Evolutionary conservation across 2,797 vertebrate species (phyloP).

Genomic region (Catharus ustulatus): DNA sequence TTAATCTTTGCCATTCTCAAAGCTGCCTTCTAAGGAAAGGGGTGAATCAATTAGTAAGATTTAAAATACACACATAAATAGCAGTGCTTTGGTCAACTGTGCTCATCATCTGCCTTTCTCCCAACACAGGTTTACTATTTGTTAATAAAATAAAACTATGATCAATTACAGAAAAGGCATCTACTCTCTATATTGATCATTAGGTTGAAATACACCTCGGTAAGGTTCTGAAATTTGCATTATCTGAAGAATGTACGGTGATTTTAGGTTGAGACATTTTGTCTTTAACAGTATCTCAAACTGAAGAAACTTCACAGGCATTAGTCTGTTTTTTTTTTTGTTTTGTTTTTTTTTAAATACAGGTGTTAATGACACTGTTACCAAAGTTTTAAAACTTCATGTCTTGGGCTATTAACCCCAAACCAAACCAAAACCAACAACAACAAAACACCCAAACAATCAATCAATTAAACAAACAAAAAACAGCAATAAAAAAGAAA

Average conservation of each 20-base stretch:
- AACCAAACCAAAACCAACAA: neutral
- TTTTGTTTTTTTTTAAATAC: neutral
- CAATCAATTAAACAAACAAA: neutral
- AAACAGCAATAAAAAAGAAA: neutral
- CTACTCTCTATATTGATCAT: constrained; percentile 6
- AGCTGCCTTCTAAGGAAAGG: neutral
- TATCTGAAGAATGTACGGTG: neutral
- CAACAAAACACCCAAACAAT: neutral
- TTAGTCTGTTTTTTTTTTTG: neutral
- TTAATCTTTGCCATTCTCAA: neutral
- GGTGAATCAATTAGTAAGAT: neutral
- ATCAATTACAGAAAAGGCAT: constrained; percentile 31
- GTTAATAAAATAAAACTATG: neutral
- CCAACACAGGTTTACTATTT: neutral
- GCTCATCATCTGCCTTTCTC: constrained; percentile 10
- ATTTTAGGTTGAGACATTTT: neutral
- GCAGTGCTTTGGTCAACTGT: constrained; percentile 26
- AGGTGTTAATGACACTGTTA: neutral
- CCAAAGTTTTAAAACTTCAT: neutral
- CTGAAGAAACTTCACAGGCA: neutral
- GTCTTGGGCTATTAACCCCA: neutral
- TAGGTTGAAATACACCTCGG: constrained; percentile 10
- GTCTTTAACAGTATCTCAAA: neutral
- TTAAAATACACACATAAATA: constrained; percentile 32
- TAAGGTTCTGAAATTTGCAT: constrained; percentile 9